Evolutionary conservation across 1,140 invertebrate genomes (phyloP), one percentile per base, ranked within the genome.

Genomic region (Cyrtorhinus lividipennis): DNA sequence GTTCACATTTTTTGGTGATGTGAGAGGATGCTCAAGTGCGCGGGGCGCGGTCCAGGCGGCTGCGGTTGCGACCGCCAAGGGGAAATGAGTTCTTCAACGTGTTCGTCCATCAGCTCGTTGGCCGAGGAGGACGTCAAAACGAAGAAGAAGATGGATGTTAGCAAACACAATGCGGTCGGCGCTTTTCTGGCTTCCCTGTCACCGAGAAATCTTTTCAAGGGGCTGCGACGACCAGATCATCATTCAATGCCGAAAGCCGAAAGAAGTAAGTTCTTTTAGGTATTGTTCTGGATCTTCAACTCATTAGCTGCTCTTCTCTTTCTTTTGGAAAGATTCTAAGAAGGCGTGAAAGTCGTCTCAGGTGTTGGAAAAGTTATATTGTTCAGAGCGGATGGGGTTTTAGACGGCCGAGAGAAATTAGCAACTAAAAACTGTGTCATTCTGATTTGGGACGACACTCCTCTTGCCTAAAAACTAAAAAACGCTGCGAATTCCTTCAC

Each of bases 191-290:
- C 71, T 73, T 73, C 72, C 25, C 71, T 78, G 18, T 69, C 69
- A 1, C 69, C 69, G 10, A 64, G 66, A 38, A 69, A 68, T 63
- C 62, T 70, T 22, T 68, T 70, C 59, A 64, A 60, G 25, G 66
- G 67, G 1, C 65, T 67, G 22, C 64, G 61, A 25, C 69, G 53
- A 22, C 59, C 24, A n/a, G 66, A 69, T 15, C 20, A 57, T 2
- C 78, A 81, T 69, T 81, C 81, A 73, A 83, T 83, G 79, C 81
- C 81, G 10, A 81, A 82, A 71, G 80, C 81, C 59, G 82, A 83
- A 72, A 77, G 81, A 76, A 82, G 83, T 84, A 72, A 82, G 83
- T 83, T 65, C 24, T 24, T 56, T 44, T 44, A 10, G 8, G 8
- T 44, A 44, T 44, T n/a, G 38, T 44, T 44, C 38, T 44, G n/a